Evolutionary conservation across 2,797 vertebrate genomes (phyloP).

Genomic region (Poecilia picta): DNA sequence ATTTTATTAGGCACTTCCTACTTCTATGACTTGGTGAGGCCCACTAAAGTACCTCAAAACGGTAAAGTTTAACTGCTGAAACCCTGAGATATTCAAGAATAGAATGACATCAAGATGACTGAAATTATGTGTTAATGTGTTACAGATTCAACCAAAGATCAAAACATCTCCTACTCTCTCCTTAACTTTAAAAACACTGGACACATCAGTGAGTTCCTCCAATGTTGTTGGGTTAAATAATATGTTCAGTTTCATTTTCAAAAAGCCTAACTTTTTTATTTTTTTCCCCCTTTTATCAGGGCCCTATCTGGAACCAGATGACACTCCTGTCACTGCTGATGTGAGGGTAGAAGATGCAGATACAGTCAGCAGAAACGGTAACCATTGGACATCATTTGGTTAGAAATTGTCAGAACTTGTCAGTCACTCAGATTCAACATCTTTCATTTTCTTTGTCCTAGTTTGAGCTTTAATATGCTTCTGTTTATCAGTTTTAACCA

Average conservation of each 20-base stretch:
- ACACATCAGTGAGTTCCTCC: background rate
- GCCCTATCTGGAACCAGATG: background rate
- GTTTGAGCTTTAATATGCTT: background rate
- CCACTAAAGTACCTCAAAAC: background rate
- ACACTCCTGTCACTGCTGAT: background rate
- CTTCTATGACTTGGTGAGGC: background rate
- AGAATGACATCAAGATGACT: background rate
- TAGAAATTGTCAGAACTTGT: background rate
- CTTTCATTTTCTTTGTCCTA: background rate
- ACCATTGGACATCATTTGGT: background rate
- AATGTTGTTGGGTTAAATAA: background rate
- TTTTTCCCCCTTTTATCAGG: background rate
- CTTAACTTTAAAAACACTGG: background rate
- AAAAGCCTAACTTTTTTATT: background rate
- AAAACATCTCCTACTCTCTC: background rate
- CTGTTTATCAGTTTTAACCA: background rate
- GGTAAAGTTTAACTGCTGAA: background rate
- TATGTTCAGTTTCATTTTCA: background rate
- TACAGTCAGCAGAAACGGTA: background rate
- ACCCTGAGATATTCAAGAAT: background rate
- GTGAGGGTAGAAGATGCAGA: background rate
- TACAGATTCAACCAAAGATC: background rate
- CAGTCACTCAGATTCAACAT: background rate
- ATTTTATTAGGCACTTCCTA: background rate
- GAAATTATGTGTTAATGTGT: background rate